Percentiles rank a stretch among this genome's conserved stretches.
These are phyloP conservation scores for Carposina sasakii DNA, from an alignment of 1,140 invertebrate genomes.

Conservation along the genomic window DNA sequence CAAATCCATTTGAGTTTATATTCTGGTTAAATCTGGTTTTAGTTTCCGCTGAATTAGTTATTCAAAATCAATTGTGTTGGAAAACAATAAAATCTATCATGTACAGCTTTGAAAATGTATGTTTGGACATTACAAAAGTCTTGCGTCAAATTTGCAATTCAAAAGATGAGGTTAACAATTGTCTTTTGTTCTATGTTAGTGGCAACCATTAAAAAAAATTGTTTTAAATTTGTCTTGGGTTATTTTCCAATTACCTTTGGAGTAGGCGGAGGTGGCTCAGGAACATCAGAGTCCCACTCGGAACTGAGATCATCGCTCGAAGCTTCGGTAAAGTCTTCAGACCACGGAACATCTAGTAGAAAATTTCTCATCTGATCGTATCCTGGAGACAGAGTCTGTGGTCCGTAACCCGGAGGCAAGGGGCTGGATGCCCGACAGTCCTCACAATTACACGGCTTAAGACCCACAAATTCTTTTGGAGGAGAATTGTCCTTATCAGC, in stretches of 20 bases:
- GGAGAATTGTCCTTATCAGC: conserved; percentile 37
- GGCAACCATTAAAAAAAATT: too few relatives aligned
- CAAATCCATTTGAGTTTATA: too few relatives aligned
- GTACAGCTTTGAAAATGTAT: too few relatives aligned
- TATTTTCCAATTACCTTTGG: conserved; percentile 62
- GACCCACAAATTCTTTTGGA: conserved; percentile 47
- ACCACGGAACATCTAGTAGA: conserved; percentile 81
- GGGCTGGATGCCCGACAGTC: conserved; percentile 59
- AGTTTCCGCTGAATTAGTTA: too few relatives aligned
- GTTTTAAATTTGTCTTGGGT: too few relatives aligned
- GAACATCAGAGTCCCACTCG: conserved; percentile 90
- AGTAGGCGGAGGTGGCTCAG: conserved; percentile 63
- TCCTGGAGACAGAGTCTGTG: conserved; percentile 72
- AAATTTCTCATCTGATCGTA: conserved; percentile 86
- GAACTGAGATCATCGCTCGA: conserved; percentile 91
- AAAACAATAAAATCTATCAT: too few relatives aligned
- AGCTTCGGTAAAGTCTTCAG: conserved; percentile 85
- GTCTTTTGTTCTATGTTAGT: too few relatives aligned
- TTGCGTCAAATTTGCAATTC: too few relatives aligned
- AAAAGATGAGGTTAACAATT: too few relatives aligned
- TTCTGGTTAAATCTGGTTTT: too few relatives aligned
- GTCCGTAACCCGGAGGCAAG: conserved; percentile 61
- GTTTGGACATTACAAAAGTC: too few relatives aligned
- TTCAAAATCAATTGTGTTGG: too few relatives aligned
- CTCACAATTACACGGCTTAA: conserved; percentile 62